These are phyloP conservation scores for Fratercula arctica DNA, from an alignment of 2,797 vertebrate species.

Conservation along the genomic window DNA sequence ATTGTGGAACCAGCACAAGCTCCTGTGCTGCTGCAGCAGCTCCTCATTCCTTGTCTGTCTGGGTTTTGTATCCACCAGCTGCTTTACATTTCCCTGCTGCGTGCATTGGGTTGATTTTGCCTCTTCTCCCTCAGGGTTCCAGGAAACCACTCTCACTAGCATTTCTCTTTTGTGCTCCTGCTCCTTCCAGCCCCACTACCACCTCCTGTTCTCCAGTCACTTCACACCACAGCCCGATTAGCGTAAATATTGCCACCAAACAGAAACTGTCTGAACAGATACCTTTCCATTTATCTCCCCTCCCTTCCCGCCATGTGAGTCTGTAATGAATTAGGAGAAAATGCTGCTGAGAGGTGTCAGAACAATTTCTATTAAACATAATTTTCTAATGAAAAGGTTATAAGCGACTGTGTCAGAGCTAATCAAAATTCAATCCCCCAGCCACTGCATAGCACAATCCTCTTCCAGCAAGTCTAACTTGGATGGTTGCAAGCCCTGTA, in stretches of 20 bases:
- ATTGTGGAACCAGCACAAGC: neutral
- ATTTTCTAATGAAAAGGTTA: constrained; percentile 83
- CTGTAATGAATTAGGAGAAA: constrained; percentile 68
- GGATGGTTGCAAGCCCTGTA: neutral
- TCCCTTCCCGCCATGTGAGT: neutral
- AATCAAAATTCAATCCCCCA: constrained; percentile 71
- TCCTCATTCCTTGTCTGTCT: neutral
- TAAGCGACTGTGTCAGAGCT: constrained; percentile 66
- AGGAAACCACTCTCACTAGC: neutral
- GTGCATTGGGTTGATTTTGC: neutral
- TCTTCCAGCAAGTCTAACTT: neutral
- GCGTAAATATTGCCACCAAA: neutral
- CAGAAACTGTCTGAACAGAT: neutral
- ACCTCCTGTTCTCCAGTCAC: neutral
- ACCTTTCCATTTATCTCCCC: neutral
- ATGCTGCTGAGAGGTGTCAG: constrained; percentile 75
- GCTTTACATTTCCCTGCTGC: neutral
- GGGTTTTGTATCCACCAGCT: neutral
- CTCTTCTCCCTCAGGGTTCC: neutral
- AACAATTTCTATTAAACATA: constrained; percentile 79
- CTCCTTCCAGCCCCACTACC: neutral
- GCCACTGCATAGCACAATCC: neutral
- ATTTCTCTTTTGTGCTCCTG: neutral
- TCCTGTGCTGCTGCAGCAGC: neutral
- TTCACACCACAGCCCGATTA: neutral